Conservation (phyloP, 1,140 invertebrate genomes). For the Pteromalus puparum region DNA sequence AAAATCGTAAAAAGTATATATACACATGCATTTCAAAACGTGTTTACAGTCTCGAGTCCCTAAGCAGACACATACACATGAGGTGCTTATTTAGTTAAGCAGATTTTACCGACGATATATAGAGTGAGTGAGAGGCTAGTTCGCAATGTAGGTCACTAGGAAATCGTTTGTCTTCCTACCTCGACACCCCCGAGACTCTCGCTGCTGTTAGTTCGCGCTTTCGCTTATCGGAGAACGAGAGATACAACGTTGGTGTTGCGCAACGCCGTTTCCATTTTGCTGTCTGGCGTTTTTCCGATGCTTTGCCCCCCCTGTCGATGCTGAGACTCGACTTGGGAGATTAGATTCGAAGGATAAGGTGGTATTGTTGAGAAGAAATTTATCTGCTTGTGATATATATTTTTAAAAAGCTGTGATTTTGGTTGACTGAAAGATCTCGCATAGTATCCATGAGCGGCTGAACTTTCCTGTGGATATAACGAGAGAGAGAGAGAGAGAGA, state of each 20-base stretch:
- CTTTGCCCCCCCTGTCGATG: background rate
- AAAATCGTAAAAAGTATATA: background rate
- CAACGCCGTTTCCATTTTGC: conserved; percentile 2
- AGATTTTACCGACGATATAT: conserved; percentile 15
- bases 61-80: background rate
- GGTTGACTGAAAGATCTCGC: too few relatives aligned
- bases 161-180: conserved; percentile 52
- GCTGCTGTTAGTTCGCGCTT: conserved; percentile 35
- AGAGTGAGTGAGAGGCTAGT: conserved; percentile 26
- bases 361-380: too few relatives aligned
- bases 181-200: conserved; percentile 42
- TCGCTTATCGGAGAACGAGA: conserved; percentile 35
- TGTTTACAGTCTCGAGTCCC: background rate
- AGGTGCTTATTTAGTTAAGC: conserved; percentile 40
- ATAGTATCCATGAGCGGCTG: too few relatives aligned
- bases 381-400: too few relatives aligned
- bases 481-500: too few relatives aligned
- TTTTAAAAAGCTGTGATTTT: too few relatives aligned
- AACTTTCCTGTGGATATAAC: too few relatives aligned
- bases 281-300: background rate
- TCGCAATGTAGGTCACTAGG: conserved; percentile 49
- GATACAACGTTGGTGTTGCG: conserved; percentile 28
- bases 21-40: background rate
- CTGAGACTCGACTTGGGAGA: background rate
- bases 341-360: background rate